Percentiles rank a stretch among this genome's conserved stretches.
These are phyloP conservation scores for Otus scops DNA, from an alignment of 2,797 vertebrate species.

Conservation along the genomic window DNA sequence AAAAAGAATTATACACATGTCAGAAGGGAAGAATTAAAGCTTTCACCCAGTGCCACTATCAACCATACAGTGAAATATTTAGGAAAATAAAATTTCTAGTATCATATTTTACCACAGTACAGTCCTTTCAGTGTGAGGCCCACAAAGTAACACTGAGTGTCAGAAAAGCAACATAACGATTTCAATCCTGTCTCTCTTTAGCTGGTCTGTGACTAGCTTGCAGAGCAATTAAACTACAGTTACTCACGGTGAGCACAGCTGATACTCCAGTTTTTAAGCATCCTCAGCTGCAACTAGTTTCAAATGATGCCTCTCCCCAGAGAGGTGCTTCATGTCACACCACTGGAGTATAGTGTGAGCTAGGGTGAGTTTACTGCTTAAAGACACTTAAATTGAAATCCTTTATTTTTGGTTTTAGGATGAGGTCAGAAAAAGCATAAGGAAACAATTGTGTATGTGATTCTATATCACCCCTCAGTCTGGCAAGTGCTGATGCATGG, in stretches of 20 bases:
- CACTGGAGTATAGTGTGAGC: neutral
- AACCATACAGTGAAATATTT: neutral
- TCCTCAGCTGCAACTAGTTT: slow-evolving; percentile 37
- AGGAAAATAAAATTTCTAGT: slow-evolving; percentile 1
- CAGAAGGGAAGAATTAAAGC: neutral
- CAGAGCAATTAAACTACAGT: slow-evolving; percentile 60
- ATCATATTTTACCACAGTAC: neutral
- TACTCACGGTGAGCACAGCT: neutral
- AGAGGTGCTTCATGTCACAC: neutral
- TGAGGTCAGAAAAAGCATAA: neutral
- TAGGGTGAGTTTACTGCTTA: slow-evolving; percentile 28
- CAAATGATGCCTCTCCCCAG: slow-evolving; percentile 7
- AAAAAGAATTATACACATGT: neutral
- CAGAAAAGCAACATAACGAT: neutral
- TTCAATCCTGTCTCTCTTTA: neutral
- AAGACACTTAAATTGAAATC: slow-evolving; percentile 11
- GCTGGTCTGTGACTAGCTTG: slow-evolving; percentile 62
- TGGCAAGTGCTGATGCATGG: neutral
- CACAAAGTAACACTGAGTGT: neutral
- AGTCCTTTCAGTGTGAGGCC: neutral
- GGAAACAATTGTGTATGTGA: neutral
- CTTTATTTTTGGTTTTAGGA: neutral
- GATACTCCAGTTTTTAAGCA: neutral
- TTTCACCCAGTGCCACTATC: neutral
- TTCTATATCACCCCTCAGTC: neutral